Base-by-base conservation (phyloP, 2,888 invertebrate genomes). In the Agriotes lineatus region DNA sequence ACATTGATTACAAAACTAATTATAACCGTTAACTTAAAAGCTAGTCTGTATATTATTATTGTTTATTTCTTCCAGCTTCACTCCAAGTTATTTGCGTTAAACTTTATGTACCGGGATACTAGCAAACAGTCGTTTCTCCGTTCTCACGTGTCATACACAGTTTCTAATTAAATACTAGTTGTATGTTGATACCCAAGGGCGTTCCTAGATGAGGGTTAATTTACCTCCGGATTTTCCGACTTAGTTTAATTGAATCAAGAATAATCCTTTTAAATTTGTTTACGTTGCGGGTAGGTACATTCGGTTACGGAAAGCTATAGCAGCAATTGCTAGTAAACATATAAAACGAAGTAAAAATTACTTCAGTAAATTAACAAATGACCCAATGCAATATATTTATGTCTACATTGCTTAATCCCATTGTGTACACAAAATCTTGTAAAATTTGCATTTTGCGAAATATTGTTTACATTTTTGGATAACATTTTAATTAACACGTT, bases 1-100 rank as follows among this genome's bases (percentile, higher is more conserved):
- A 77, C 79, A 78, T 79, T 80, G 80, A 82, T 82, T 82, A 82
- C 79, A 81, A 82, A 82, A 81, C 81, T 81, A 82, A 82, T 82
- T 82, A 82, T 79, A 61, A 79, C 80, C 76, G 76, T 79, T 76
- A 80, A 78, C 79, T 80, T 80, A 81, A 80, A 81, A 81, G 80
- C 79, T 75, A 75, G 71, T 73, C 76, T 77, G 77, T 80, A 76
- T 79, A 80, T 79, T 81, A 78, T 78, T 78, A 77, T 76, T 79
- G 78, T 79, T 70, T 79, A 79, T 80, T 79, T 79, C 79, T 79
- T 79, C 69, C 54, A 54, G 63, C 50, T 48, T 57, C 50, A 56
- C 67, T 48, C 33, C 20, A 62, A 61, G 42, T 67, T 57, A 58
- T 58, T 58, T 65, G 48, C 45, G 45, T 58, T 58, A 52, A 66